Percentiles rank a stretch among this genome's conserved stretches.
phyloP scores from a whole-genome alignment of 2,797 vertebrate genomes.

The Neomorphus geoffroyi region DNA sequence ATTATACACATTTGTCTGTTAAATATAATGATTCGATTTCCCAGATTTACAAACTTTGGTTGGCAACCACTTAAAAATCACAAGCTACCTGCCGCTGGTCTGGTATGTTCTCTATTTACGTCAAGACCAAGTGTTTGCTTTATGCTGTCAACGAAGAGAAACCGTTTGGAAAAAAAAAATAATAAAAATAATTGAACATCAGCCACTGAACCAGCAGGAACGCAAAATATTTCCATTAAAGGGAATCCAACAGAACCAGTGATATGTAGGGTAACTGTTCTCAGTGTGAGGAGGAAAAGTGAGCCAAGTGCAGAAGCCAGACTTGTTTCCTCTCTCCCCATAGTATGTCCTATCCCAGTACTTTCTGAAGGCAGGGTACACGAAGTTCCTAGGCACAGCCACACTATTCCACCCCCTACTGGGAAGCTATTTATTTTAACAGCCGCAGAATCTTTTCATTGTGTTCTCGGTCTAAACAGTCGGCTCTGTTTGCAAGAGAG shows the following conservation, averaged over 20 bases:
- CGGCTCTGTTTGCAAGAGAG: not conserved
- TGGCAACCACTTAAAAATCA: constrained; percentile 35
- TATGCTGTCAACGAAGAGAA: constrained; percentile 27
- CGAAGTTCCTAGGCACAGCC: not conserved
- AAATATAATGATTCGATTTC: constrained; percentile 31
- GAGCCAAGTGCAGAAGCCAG: constrained; percentile 57
- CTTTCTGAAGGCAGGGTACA: constrained; percentile 55
- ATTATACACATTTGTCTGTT: constrained; percentile 61
- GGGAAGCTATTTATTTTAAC: constrained; percentile 62
- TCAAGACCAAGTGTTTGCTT: constrained; percentile 42
- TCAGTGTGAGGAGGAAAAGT: constrained; percentile 46
- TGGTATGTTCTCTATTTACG: constrained; percentile 30
- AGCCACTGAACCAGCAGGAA: constrained; percentile 48
- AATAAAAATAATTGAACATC: constrained; percentile 35
- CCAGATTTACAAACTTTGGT: constrained; percentile 12
- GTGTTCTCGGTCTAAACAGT: constrained; percentile 37
- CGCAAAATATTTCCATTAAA: constrained; percentile 60
- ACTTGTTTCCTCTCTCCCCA: constrained; percentile 40
- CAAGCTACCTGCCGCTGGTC: constrained; percentile 43
- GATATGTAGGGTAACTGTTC: constrained; percentile 45
- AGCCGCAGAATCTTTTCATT: constrained; percentile 20
- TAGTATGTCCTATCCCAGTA: not conserved
- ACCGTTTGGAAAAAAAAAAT: constrained; percentile 1
- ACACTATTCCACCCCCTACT: constrained; percentile 25
- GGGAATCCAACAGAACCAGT: constrained; percentile 4